Base-by-base conservation (phyloP, 2,888 invertebrate species). In the Stomorhina lunata region DNA sequence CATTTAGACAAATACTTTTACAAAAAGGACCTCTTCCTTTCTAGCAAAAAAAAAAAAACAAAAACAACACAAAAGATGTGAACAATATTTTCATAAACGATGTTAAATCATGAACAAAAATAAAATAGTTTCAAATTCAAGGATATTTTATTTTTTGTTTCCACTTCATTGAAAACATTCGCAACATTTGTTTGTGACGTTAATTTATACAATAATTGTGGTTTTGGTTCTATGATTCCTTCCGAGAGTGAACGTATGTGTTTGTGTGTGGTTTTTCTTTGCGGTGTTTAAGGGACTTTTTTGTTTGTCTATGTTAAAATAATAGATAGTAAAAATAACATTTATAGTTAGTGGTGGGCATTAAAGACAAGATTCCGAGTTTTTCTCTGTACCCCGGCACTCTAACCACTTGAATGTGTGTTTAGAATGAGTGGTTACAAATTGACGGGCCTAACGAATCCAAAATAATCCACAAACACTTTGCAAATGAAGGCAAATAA, bases 171-270 rank as follows among this genome's bases (percentile, higher is more conserved):
- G 91, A 89, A 88, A 89, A 88, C 90, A 89, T 91, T 91, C 88
- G 91, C 89, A 91, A 90, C 91, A 91, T 91, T 91, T 91, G 91
- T 90, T 90, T 88, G 87, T 91, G 91, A 91, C 91, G 89, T 90
- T 91, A 89, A 89, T 89, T 89, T 89, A 89, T 89, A 89, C 89
- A 89, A 89, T 89, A 88, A 89, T 89, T 88, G 89, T 86, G 88
- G 85, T 80, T 84, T 80, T 75, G 63, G 43, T 80, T 72, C 40
- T 78, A 10, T 68, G 66, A 61, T 61, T 61, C 25, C n/a, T n/a
- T 53, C 9, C 9, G 34, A 9, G 50, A 63, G 32, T 43, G 32
- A n/a, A 34, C 61, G 53, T 32, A 7, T 65, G 20, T 37, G 50
- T 50, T 65, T 50, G 32, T 40, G 34, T 27, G 27, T 65, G 45